Base-by-base conservation (phyloP, 92 coral and sea anemone species). In the Actinernus sp. region DNA sequence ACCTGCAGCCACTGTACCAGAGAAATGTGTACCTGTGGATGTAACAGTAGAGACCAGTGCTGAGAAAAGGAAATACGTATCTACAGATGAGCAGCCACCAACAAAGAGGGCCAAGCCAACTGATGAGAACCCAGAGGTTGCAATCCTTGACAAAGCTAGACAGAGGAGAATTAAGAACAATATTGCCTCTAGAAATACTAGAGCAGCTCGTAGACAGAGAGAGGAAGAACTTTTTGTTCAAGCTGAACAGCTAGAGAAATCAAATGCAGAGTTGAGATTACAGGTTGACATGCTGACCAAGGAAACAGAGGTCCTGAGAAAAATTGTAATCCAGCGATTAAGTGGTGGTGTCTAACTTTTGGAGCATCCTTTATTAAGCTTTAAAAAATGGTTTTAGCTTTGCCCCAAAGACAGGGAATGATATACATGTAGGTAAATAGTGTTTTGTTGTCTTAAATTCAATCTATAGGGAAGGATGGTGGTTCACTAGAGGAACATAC, bases 111-210 rank as follows among this genome's bases (percentile, higher is more conserved):
- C 61, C 1, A 84, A 84, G 53, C 3, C 31, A 10, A 24, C 33
- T 16, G 21, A 13, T 18, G 43, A 12, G 6, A 38, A 25, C 18
- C 16, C 14, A 27, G 8, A 36, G 26, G 44, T n/a, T 23, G 13
- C 36, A 18, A 3, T 1, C 0, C 27, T 46, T 62, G 98, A 86
- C 58, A 87, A 62, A 52, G 60, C 50, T 45, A 65, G 66, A 13
- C 64, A 72, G 49, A 73, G 99, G 31, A 68, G 99, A 50, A 41
- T 83, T 37, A 95, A 95, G 68, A 95, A 95, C 68, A 95, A 95
- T 63, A 72, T 68, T 55, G 99, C 99, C 3, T 95, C 99, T 0
- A 76, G 82, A 14, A 56, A 69, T 51, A 83, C 96, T 24, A 74
- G 99, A 47, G 99, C 99, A 34, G 58, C 83, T 20, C 74, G 99